A percentile compares a stretch with the other conserved stretches of the same genome.
Conservation (phyloP, 2,113 vertebrate species). For the Peromyscus maniculatus region DNA sequence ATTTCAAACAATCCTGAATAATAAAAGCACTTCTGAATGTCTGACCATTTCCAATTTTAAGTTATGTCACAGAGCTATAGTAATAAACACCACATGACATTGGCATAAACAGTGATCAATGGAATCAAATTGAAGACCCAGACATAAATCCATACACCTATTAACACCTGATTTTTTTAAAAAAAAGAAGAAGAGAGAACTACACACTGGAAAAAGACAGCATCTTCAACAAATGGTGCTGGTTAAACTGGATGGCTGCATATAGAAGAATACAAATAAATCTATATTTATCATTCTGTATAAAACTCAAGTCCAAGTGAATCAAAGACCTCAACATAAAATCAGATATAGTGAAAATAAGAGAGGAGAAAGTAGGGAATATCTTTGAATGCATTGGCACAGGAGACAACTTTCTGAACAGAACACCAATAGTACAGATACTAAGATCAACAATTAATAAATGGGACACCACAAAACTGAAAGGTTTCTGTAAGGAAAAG, state of each 20-base stretch:
- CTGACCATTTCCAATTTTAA: not conserved
- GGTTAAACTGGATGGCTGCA: not conserved
- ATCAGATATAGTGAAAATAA: not conserved
- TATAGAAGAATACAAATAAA: not conserved
- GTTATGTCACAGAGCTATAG: not conserved
- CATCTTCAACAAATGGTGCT: not conserved
- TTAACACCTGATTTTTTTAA: not conserved
- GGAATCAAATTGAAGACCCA: not conserved
- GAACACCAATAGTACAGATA: not conserved
- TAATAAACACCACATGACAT: not conserved
- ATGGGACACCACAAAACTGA: not conserved
- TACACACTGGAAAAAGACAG: not conserved
- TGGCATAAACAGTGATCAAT: not conserved
- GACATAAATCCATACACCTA: not conserved
- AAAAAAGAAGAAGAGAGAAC: not conserved
- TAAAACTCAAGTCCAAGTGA: too few relatives aligned
- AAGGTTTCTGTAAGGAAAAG: not conserved
- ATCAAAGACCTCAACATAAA: not conserved
- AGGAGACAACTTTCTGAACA: not conserved
- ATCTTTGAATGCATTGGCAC: not conserved
- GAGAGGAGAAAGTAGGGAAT: not conserved
- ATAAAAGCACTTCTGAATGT: not conserved
- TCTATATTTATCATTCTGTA: not conserved
- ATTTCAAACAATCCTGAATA: not conserved
- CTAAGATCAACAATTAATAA: not conserved